Conservation (phyloP, 2,888 invertebrate genomes). For the Leptura quadrifasciata region DNA sequence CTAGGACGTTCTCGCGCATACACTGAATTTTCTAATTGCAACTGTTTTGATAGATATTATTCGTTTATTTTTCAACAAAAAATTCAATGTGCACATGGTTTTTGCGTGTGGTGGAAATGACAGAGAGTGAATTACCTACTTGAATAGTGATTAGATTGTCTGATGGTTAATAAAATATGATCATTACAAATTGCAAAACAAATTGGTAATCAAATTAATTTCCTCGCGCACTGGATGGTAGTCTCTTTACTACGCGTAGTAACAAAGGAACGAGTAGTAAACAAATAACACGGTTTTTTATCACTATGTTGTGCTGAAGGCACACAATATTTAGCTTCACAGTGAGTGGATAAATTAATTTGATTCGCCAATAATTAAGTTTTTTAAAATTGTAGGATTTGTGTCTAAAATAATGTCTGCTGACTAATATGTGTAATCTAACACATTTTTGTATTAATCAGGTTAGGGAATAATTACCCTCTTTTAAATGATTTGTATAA, state of each 20-base stretch:
- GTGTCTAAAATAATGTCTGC: too few relatives aligned
- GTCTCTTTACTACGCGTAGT: too few relatives aligned
- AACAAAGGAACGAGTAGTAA: too few relatives aligned
- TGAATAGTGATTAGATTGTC: not conserved
- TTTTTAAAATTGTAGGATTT: too few relatives aligned
- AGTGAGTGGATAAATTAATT: too few relatives aligned
- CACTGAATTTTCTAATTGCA: slow-evolving; percentile 2
- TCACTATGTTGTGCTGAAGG: too few relatives aligned
- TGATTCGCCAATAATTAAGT: too few relatives aligned
- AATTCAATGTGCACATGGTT: slow-evolving; percentile 10
- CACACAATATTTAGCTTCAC: too few relatives aligned
- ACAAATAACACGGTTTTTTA: too few relatives aligned
- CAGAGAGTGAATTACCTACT: not conserved
- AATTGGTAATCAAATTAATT: not conserved
- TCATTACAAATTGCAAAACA: not conserved
- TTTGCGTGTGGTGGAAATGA: slow-evolving; percentile 12
- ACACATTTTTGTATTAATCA: too few relatives aligned
- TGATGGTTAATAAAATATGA: not conserved
- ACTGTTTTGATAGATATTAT: not conserved
- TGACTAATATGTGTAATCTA: too few relatives aligned
- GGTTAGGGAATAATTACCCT: not conserved
- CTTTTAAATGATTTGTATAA: not conserved
- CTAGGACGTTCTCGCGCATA: not conserved
- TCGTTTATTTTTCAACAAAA: not conserved
- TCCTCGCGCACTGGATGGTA: not conserved